phyloP scores from a whole-genome alignment of 35 echinoderm and acorn worm genomes.

The Ptychodera flava region DNA sequence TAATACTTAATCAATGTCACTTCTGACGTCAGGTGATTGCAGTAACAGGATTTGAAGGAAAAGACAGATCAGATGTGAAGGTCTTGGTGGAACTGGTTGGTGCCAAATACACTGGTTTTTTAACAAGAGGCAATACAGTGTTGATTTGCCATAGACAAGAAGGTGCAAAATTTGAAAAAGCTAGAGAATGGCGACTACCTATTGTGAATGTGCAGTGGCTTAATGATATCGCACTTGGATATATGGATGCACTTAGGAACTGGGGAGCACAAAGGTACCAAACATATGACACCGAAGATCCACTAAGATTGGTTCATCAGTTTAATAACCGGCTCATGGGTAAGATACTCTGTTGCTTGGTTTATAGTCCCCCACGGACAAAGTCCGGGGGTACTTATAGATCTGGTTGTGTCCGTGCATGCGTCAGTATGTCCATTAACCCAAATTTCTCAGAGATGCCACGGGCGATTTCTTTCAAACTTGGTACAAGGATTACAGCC shows the following conservation, averaged over 20 bases:
- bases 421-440: too few relatives aligned
- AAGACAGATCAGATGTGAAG: constrained; percentile 81
- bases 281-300: constrained; percentile 67
- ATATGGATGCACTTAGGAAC: constrained; percentile 58
- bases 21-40: constrained; percentile 94
- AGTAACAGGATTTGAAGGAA: constrained; percentile 93
- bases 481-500: too few relatives aligned
- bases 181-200: constrained; percentile 83
- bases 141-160: constrained; percentile 82
- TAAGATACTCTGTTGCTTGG: constrained; percentile 25
- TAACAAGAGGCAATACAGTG: constrained; percentile 81
- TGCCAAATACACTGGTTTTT: constrained; percentile 86
- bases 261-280: constrained; percentile 56
- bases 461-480: too few relatives aligned
- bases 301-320: constrained; percentile 74
- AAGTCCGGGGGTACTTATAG: too few relatives aligned
- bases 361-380: background rate
- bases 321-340: constrained; percentile 64
- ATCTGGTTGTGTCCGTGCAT: too few relatives aligned
- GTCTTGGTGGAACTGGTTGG: constrained; percentile 86
- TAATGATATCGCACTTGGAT: constrained; percentile 80
- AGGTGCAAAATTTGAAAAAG: constrained; percentile 93
- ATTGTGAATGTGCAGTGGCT: constrained; percentile 85
- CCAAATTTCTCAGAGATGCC: too few relatives aligned
- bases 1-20: too few relatives aligned